Percentiles rank a stretch among this genome's conserved stretches.
Evolutionary conservation across 2,888 invertebrate genomes (phyloP).

Genomic region (Leptinotarsa juncta): DNA sequence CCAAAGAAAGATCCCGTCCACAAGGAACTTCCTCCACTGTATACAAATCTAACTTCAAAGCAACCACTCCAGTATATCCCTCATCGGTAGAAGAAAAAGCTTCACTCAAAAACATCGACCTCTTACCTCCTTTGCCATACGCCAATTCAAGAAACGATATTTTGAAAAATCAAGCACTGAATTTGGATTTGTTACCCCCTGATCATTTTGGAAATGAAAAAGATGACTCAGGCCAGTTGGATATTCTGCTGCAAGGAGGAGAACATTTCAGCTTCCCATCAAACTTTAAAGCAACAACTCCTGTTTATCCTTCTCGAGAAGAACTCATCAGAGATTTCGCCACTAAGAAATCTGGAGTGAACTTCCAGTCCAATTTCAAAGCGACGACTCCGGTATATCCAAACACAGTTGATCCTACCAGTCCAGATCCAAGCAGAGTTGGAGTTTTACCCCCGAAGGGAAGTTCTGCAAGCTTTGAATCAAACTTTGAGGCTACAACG

Average conservation of each 20-base stretch:
- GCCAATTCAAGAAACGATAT: constrained; percentile 36
- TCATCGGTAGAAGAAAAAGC: constrained; percentile 46
- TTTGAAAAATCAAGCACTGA: constrained; percentile 31
- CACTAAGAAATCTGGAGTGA: background rate
- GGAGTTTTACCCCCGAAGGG: constrained; percentile 51
- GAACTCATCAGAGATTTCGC: constrained; percentile 29
- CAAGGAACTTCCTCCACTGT: background rate
- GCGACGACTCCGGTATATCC: constrained; percentile 57
- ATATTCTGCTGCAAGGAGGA: background rate
- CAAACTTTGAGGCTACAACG: constrained; percentile 54
- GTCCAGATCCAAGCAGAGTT: constrained; percentile 40
- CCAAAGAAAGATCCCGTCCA: background rate
- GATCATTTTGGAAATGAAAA: background rate
- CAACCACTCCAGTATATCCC: constrained; percentile 56
- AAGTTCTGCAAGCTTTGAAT: constrained; percentile 48
- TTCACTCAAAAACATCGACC: constrained; percentile 39
- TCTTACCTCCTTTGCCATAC: constrained; percentile 44
- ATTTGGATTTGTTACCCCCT: constrained; percentile 30
- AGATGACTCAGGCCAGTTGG: background rate
- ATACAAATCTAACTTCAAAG: constrained; percentile 51
- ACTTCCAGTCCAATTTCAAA: constrained; percentile 50
- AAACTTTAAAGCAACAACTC: constrained; percentile 53
- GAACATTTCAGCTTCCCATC: constrained; percentile 48
- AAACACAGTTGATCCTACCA: constrained; percentile 47
- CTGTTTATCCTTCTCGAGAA: constrained; percentile 52